A percentile compares a stretch with the other conserved stretches of the same genome.
Evolutionary conservation across 2,113 vertebrate genomes (phyloP).

Genomic region (Cricetomys ansorgei): DNA sequence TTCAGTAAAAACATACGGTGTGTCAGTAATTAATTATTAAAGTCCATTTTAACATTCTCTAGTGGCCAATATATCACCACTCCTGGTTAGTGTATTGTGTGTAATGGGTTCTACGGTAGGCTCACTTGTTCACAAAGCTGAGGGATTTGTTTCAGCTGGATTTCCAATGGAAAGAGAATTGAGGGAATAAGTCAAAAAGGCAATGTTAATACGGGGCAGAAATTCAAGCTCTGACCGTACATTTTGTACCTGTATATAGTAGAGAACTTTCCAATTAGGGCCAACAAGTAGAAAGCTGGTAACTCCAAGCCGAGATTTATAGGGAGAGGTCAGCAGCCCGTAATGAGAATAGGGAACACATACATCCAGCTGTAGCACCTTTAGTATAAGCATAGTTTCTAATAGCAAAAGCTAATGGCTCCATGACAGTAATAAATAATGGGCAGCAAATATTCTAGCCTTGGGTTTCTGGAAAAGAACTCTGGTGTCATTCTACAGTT

Average conservation of each 20-base stretch:
- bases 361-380: conserved; percentile 73
- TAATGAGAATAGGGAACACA: conserved; percentile 81
- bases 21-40: conserved; percentile 36
- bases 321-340: conserved; percentile 65
- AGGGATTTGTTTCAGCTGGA: conserved; percentile 66
- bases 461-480: conserved; percentile 36
- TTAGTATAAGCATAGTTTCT: conserved; percentile 70
- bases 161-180: conserved; percentile 73
- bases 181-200: conserved; percentile 76
- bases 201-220: conserved; percentile 80
- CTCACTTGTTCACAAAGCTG: conserved; percentile 62
- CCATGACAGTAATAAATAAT: conserved; percentile 74
- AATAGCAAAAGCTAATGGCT: conserved; percentile 78
- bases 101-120: conserved; percentile 38
- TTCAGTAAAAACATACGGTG: not conserved
- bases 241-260: conserved; percentile 73
- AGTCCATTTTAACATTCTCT: conserved; percentile 43
- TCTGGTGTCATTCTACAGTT: conserved; percentile 9
- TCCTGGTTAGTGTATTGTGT: not conserved
- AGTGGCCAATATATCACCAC: not conserved
- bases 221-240: conserved; percentile 72
- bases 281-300: conserved; percentile 73
- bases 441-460: conserved; percentile 64
- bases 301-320: conserved; percentile 76
- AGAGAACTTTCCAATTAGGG: conserved; percentile 81